Conservation (phyloP, 2,888 invertebrate species). For the Agonum fuliginosum region DNA sequence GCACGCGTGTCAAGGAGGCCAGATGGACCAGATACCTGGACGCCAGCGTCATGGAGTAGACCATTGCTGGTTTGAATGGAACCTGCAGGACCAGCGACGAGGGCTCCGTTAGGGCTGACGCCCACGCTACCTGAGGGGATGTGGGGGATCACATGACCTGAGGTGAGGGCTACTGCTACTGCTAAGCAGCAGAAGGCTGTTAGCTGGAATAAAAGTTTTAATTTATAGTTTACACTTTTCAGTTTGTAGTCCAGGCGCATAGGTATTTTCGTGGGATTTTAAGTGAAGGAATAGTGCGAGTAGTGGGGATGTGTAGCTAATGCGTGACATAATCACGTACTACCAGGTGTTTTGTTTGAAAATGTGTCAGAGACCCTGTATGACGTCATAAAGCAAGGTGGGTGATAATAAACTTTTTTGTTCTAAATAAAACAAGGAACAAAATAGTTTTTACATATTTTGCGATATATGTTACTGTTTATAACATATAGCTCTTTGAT, state of each 20-base stretch:
- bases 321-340: too few species aligned
- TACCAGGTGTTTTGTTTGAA: too few species aligned
- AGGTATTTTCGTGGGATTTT: too few species aligned
- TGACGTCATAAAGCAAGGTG: too few species aligned
- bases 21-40: not conserved
- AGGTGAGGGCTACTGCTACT: constrained; percentile 16
- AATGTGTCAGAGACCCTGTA: too few species aligned
- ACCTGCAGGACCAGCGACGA: not conserved
- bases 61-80: not conserved
- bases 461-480: too few species aligned
- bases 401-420: too few species aligned
- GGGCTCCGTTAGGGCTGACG: not conserved
- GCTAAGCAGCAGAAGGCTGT: constrained; percentile 1
- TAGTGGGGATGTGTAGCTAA: too few species aligned
- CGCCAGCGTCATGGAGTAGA: not conserved
- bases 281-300: too few species aligned
- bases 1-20: not conserved
- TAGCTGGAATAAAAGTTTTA: not conserved
- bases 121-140: not conserved
- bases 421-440: too few species aligned
- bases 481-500: too few species aligned
- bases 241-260: not conserved
- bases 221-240: not conserved
- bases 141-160: not conserved
- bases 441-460: too few species aligned